Evolutionary conservation across 1,140 invertebrate genomes (phyloP), one percentile per base, ranked within the genome.

Genomic region (Drosophila pseudoobscura): DNA sequence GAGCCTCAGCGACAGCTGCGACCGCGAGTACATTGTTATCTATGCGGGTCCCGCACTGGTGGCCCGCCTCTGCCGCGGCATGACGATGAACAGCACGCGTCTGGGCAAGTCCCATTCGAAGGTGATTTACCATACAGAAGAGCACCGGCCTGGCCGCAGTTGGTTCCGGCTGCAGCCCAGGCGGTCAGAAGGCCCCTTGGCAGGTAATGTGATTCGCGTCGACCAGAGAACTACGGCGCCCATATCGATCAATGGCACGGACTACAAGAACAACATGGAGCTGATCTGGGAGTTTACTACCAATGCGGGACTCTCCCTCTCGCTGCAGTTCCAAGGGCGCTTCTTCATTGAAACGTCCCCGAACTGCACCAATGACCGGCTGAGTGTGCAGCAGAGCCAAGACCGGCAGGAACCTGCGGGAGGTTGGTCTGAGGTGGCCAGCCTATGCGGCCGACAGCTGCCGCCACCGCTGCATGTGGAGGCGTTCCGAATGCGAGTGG

Each of bases 301-400:
- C 93, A 2, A 90, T 92, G 3, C 91, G 50, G 96, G 95, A 1
- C 95, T 94, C 73, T 93, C 94, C 58, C 87, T 97, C n/a, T 92
- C 92, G 3, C 75, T 97, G 11, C 70, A 63, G 0, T 91, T 91
- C 13, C 45, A 41, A 3, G 68, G 51, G 1, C 92, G 96, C 61
- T 97, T 97, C 90, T 94, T 94, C 73, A 90, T 98, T 7, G 96
- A 97, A 92, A 92, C 93, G 29, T 94, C 93, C 53, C 26, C 74
- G 5, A 94, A 95, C 74, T 99, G 97, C 87, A 92, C 91, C 1
- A 96, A 96, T 85, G 97, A 98, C 92, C 97, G 93, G 84, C 88
- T 97, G 6, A 92, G 96, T 90, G 75, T 94, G 15, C 92, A 88
- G 57, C 83, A 39, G 35, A 39, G 92, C 61, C 91, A 79, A 57